phyloP scores from a whole-genome alignment of 2,888 invertebrate genomes.

The Aphidius colemani region DNA sequence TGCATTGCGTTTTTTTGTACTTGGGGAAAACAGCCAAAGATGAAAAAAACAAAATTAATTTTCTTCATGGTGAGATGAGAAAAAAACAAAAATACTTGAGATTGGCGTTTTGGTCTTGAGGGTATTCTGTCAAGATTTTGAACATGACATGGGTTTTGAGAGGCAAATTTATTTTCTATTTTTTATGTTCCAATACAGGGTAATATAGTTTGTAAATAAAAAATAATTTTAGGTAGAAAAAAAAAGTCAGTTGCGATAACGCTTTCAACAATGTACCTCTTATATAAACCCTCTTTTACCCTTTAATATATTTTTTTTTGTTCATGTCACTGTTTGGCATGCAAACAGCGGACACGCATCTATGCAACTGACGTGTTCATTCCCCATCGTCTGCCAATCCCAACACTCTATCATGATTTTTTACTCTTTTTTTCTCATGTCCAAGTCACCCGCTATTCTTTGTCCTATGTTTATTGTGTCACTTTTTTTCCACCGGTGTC shows the following conservation, averaged over 20 bases:
- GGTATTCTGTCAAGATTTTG: too few species aligned
- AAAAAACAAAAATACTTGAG: background rate
- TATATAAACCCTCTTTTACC: background rate
- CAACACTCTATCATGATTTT: slow-evolving; percentile 19
- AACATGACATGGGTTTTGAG: background rate
- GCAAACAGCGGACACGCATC: slow-evolving; percentile 24
- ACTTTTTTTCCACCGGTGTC: background rate
- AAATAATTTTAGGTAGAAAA: background rate
- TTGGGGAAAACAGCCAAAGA: background rate
- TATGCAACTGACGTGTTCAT: slow-evolving; percentile 45
- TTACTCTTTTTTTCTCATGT: slow-evolving; percentile 21
- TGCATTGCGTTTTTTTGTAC: background rate
- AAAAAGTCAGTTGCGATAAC: too few species aligned
- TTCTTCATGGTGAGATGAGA: slow-evolving; percentile 1
- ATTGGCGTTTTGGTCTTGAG: too few species aligned
- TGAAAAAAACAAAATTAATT: slow-evolving; percentile 10
- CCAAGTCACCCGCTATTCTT: slow-evolving; percentile 20
- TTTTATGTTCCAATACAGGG: background rate
- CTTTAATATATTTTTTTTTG: background rate
- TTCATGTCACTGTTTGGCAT: slow-evolving; percentile 38
- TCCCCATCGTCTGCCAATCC: slow-evolving; percentile 33
- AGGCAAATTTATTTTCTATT: background rate
- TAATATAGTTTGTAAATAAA: background rate
- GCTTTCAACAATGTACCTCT: background rate
- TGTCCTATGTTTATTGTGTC: background rate